Percentiles rank a stretch among this genome's conserved stretches.
Evolutionary conservation across 2,113 vertebrate species (phyloP).

Genomic region (Pterophyllum scalare): DNA sequence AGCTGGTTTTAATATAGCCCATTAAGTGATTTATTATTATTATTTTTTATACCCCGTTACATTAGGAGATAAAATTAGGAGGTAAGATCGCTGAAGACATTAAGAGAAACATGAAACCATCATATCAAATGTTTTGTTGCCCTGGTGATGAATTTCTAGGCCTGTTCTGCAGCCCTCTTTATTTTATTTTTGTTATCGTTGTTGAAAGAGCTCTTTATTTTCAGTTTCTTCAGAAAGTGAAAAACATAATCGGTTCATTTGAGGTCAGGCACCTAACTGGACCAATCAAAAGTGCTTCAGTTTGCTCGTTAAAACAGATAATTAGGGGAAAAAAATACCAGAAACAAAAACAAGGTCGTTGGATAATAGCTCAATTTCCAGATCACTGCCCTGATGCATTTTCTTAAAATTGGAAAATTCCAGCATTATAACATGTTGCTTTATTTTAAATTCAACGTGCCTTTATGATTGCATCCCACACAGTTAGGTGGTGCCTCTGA

Average conservation of each 20-base stretch:
- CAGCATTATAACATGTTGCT: neutral
- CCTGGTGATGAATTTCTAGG: neutral
- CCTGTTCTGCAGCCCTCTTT: neutral
- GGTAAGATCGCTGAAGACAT: neutral
- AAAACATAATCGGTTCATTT: neutral
- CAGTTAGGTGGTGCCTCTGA: neutral
- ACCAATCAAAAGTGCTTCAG: neutral
- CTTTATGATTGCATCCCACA: neutral
- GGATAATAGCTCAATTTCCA: neutral
- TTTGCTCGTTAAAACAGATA: neutral
- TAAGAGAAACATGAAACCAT: neutral
- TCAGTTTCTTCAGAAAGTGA: slow-evolving; percentile 3
- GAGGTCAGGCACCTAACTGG: neutral
- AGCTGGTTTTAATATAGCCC: neutral
- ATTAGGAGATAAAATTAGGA: neutral
- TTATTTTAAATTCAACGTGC: neutral
- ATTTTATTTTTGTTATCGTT: slow-evolving; percentile 1
- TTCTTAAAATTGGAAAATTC: neutral
- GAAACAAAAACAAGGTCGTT: neutral
- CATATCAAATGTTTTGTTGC: neutral
- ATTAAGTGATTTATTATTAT: too few relatives aligned
- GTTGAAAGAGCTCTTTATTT: slow-evolving; percentile 13
- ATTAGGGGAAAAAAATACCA: neutral
- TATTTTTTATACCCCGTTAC: too few relatives aligned
- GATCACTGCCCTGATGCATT: neutral